Conservation (phyloP, 92 coral and sea anemone species). For the Porites rus region DNA sequence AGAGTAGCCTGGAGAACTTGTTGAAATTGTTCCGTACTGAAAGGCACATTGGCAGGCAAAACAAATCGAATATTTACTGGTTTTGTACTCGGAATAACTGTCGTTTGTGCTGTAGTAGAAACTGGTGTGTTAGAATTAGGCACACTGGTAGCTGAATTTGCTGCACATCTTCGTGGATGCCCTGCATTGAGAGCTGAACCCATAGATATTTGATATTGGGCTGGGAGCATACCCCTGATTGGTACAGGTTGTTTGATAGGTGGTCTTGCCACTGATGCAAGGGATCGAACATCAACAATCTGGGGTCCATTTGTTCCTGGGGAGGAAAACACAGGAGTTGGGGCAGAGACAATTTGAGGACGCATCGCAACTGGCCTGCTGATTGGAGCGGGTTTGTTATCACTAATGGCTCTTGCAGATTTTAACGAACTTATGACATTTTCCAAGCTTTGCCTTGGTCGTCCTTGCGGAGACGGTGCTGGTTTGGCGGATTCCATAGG, state of each 20-base stretch:
- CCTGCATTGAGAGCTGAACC: neutral
- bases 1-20: conserved; percentile 37
- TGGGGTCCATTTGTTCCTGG: conserved; percentile 23
- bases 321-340: neutral
- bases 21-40: conserved; percentile 33
- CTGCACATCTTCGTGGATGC: neutral
- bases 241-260: neutral
- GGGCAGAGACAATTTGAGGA: conserved; percentile 15
- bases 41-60: conserved; percentile 37
- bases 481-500: neutral
- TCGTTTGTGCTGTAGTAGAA: neutral
- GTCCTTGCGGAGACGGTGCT: neutral
- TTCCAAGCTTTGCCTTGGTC: conserved; percentile 39
- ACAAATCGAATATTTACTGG: conserved; percentile 39
- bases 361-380: neutral
- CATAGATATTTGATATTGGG: neutral
- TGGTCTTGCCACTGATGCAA: conserved; percentile 29
- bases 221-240: neutral
- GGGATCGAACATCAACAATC: conserved; percentile 42
- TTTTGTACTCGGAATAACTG: neutral
- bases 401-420: conserved; percentile 17
- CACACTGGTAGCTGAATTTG: neutral
- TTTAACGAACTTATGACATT: conserved; percentile 43
- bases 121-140: neutral
- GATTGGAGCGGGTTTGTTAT: neutral